Percentiles rank a stretch among this genome's conserved stretches.
phyloP scores from a whole-genome alignment of 2,797 vertebrate genomes.

The Tenualosa ilisha region DNA sequence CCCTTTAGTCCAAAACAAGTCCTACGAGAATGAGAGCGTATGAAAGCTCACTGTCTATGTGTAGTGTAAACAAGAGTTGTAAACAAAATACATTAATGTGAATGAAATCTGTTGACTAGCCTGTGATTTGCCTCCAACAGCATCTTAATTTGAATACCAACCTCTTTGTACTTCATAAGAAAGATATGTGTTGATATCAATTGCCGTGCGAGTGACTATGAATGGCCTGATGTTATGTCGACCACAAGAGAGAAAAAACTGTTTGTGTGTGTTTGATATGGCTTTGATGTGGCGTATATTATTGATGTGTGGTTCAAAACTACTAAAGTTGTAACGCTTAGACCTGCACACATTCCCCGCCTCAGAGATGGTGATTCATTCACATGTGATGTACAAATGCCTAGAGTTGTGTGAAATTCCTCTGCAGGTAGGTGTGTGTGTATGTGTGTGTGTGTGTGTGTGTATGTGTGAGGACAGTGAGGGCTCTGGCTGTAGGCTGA shows the following conservation, averaged over 20 bases:
- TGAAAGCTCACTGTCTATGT: too few relatives aligned
- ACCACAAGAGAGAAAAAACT: not conserved
- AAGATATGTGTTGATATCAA: not conserved
- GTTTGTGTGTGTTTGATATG: not conserved
- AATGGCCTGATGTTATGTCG: not conserved
- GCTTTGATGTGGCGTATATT: not conserved
- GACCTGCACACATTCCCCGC: not conserved
- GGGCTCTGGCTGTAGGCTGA: not conserved
- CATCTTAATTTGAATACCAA: not conserved
- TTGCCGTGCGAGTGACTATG: not conserved
- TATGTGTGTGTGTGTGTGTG: slow-evolving; percentile 15
- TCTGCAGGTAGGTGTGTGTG: not conserved
- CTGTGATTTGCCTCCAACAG: too few relatives aligned
- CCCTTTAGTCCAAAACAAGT: too few relatives aligned
- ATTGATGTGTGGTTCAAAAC: not conserved
- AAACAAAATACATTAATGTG: too few relatives aligned
- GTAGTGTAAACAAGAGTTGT: too few relatives aligned
- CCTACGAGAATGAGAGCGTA: too few relatives aligned
- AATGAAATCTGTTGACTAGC: too few relatives aligned
- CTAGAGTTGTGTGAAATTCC: not conserved
- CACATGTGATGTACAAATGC: not conserved
- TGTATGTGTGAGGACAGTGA: not conserved
- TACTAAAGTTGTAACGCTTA: not conserved
- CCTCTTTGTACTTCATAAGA: not conserved
- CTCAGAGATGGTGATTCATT: not conserved